Conservation (phyloP, 2,888 invertebrate genomes). For the Enchytraeus crypticus region DNA sequence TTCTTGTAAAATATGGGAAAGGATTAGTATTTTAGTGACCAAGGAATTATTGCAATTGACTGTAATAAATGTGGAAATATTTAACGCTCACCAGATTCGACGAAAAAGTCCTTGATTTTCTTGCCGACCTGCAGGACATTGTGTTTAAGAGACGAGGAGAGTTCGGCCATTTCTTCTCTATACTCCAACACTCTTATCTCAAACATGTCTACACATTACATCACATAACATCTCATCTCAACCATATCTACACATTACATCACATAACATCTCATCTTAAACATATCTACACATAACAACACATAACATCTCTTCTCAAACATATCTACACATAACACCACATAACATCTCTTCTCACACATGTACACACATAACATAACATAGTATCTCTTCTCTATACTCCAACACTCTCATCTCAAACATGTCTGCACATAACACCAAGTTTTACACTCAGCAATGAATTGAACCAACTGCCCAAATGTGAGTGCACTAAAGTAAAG, state of each 20-base stretch:
- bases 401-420: slow-evolving; percentile 29
- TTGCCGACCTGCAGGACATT: slow-evolving; percentile 28
- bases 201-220: slow-evolving; percentile 20
- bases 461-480: too few relatives aligned
- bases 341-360: background rate
- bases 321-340: slow-evolving; percentile 3
- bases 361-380: too few relatives aligned
- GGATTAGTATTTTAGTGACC: too few relatives aligned
- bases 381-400: slow-evolving; percentile 29
- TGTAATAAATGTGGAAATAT: too few relatives aligned
- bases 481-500: too few relatives aligned
- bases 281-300: slow-evolving; percentile 1
- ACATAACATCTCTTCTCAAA: background rate
- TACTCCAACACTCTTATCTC: slow-evolving; percentile 28
- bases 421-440: background rate
- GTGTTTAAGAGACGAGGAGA: slow-evolving; percentile 19
- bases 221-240: background rate
- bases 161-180: slow-evolving; percentile 25
- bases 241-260: background rate
- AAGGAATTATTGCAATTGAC: too few relatives aligned
- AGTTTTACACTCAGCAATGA: too few relatives aligned
- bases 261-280: background rate
- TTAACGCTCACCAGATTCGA: background rate
- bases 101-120: slow-evolving; percentile 21
- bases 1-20: too few relatives aligned